Evolutionary conservation across 2,888 invertebrate genomes (phyloP).

Genomic region (Choreutis nemorana): DNA sequence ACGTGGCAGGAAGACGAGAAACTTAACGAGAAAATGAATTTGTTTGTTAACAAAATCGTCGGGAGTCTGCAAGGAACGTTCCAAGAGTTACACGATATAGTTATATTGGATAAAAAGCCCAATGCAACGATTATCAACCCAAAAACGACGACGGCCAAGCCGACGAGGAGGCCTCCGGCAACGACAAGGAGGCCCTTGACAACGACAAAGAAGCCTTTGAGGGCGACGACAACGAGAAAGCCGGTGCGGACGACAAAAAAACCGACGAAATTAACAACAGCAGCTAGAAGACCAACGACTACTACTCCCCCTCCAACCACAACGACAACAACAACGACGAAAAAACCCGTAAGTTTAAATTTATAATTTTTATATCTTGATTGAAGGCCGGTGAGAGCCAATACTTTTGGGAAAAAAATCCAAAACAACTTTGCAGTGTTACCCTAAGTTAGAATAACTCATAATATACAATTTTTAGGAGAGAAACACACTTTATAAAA

Average conservation of each 20-base stretch:
- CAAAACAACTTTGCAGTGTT: no score
- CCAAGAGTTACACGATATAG: slow-evolving; percentile 80
- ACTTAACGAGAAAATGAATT: slow-evolving; percentile 80
- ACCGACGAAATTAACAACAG: slow-evolving; percentile 38
- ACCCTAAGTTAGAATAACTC: no score
- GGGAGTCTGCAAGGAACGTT: slow-evolving; percentile 85
- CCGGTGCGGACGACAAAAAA: slow-evolving; percentile 47
- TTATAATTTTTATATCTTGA: no score
- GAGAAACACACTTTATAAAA: no score
- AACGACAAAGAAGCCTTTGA: slow-evolving; percentile 50
- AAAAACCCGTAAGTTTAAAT: slow-evolving; percentile 37
- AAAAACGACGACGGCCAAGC: slow-evolving; percentile 32
- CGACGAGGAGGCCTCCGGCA: slow-evolving; percentile 33
- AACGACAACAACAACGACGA: slow-evolving; percentile 23
- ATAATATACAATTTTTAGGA: no score
- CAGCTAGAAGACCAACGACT: slow-evolving; percentile 15
- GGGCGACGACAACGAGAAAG: slow-evolving; percentile 41
- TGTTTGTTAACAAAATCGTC: slow-evolving; percentile 84
- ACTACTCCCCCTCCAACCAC: slow-evolving; percentile 27
- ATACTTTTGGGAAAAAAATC: no score
- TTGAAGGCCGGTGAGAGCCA: no score
- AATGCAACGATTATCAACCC: slow-evolving; percentile 31
- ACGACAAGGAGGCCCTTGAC: slow-evolving; percentile 50
- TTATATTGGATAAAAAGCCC: slow-evolving; percentile 59
- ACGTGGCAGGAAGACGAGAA: slow-evolving; percentile 78